phyloP scores from a whole-genome alignment of 2,797 vertebrate genomes.

The Trachops cirrhosus region DNA sequence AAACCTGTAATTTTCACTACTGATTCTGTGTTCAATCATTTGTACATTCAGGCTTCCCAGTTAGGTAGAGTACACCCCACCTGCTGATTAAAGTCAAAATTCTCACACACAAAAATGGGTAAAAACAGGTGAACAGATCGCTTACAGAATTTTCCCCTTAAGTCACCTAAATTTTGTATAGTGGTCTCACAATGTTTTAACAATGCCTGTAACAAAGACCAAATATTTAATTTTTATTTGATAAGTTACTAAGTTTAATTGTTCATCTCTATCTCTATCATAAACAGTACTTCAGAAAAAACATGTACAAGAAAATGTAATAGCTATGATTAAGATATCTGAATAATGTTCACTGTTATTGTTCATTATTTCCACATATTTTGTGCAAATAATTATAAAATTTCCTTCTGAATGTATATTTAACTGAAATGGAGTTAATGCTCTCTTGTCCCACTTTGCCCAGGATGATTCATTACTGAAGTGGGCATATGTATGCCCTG shows the following conservation, averaged over 20 bases:
- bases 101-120: background rate
- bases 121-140: background rate
- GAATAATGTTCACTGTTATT: background rate
- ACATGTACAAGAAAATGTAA: background rate
- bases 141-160: background rate
- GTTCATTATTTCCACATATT: conserved; percentile 19
- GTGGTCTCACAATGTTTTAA: background rate
- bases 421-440: background rate
- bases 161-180: background rate
- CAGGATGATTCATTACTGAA: background rate
- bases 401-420: conserved; percentile 36
- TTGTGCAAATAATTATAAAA: background rate
- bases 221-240: background rate
- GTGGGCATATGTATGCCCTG: background rate
- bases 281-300: background rate
- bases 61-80: background rate
- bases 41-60: background rate
- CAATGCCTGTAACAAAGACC: background rate
- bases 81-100: background rate
- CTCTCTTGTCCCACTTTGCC: background rate
- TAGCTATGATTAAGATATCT: background rate
- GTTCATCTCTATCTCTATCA: background rate
- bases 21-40: background rate
- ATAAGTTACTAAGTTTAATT: background rate
- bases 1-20: background rate